phyloP scores from a whole-genome alignment of 2,797 vertebrate species.

The Hipposideros larvatus region DNA sequence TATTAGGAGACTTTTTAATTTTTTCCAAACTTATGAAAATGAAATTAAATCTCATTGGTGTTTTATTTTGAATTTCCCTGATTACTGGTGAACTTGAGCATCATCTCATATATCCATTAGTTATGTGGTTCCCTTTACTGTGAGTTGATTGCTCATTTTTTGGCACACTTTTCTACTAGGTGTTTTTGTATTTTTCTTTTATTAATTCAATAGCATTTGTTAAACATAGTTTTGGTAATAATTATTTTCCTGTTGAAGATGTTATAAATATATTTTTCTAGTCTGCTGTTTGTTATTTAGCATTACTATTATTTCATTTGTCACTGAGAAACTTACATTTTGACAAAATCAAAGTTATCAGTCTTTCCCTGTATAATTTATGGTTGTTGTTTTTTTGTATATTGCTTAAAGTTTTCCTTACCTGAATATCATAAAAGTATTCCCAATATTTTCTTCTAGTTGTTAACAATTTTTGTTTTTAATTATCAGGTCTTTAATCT shows the following conservation, averaged over 20 bases:
- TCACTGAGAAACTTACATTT: not conserved
- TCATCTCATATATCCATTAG: not conserved
- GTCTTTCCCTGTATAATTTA: not conserved
- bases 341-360: not conserved
- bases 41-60: not conserved
- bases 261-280: not conserved
- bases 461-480: not conserved
- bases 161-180: not conserved
- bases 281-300: not conserved
- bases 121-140: not conserved
- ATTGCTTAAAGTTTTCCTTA: not conserved
- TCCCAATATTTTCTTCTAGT: not conserved
- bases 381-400: not conserved
- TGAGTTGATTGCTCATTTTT: not conserved
- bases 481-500: not conserved
- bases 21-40: not conserved
- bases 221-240: not conserved
- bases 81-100: not conserved
- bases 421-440: not conserved
- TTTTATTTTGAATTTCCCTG: conserved; percentile 17
- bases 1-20: not conserved
- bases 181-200: not conserved
- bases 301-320: not conserved
- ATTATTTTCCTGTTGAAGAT: not conserved
- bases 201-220: not conserved